Evolutionary conservation across 2,888 invertebrate species (phyloP).

Genomic region (Hoplodrina ambigua): DNA sequence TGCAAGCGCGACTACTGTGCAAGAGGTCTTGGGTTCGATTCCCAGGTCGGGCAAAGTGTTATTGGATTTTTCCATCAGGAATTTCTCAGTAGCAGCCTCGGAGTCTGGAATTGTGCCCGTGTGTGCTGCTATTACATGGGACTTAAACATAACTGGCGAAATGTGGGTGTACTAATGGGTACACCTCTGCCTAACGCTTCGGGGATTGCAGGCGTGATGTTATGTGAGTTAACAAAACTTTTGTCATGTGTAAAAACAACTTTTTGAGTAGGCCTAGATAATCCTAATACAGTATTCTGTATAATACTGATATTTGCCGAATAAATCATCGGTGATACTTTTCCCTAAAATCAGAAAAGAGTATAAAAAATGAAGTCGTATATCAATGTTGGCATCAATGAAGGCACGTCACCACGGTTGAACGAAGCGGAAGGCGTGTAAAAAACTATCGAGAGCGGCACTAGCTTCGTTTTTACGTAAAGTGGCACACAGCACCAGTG

Average conservation of each 20-base stretch:
- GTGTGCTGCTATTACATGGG: no score
- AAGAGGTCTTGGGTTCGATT: no score
- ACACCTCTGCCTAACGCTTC: no score
- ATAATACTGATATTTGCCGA: neutral
- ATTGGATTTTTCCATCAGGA: no score
- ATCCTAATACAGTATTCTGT: neutral
- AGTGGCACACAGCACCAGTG: neutral
- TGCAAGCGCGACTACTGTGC: no score
- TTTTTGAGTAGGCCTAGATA: neutral
- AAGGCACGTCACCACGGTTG: conserved; percentile 52
- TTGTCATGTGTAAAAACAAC: no score
- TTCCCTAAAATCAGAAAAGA: conserved; percentile 40
- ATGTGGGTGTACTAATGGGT: no score
- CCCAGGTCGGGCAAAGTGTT: no score
- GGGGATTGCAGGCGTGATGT: no score
- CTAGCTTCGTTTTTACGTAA: conserved; percentile 10
- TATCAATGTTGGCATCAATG: conserved; percentile 46
- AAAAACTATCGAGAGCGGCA: conserved; percentile 36
- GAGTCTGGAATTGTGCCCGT: no score
- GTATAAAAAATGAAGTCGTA: conserved; percentile 55
- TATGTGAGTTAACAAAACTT: neutral
- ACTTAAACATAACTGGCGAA: no score
- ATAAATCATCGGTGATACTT: conserved; percentile 32
- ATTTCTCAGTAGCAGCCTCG: no score
- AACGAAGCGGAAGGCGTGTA: conserved; percentile 53